Evolutionary conservation across 2,113 vertebrate species (phyloP), one percentile per base, ranked within the genome.

Genomic region (Phainopepla nitens): DNA sequence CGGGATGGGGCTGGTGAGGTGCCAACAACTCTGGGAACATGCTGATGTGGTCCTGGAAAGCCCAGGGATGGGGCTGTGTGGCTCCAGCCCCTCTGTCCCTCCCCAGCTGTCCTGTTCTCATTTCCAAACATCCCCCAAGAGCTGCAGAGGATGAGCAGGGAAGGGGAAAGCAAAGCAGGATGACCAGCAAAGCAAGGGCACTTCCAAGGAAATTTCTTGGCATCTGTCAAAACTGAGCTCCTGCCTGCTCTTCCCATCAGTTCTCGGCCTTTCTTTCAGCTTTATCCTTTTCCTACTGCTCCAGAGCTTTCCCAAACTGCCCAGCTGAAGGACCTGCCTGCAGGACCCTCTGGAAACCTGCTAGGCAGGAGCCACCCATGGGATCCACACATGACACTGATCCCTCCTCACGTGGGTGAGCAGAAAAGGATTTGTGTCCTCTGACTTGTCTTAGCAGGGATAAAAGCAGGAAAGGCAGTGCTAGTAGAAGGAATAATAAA

Each of bases 1-100:
- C 0, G 2, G 70, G 50, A 25, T 15, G 3, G 51, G 45, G n/a
- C 7, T 29, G 9, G 27, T 4, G 71, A 70, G 58, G 28, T 18
- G 87, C 53, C 8, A 1, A 1, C 4, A 35, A 2, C 64, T 6
- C 33, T 2, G 35, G 39, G 54, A 39, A 16, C 0, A 0, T 10
- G 36, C 31, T 45, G 61, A 36, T 4, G 36, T 5, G 68, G 1
- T 4, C 10, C 16, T 39, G 1, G 0, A 28, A 10, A 15, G 18
- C 14, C 6, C 11, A 1, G 33, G 39, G n/a, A 14, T 6, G 1
- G 13, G 68, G 68, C 36, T 71, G 25, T 16, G 39, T 8, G 12
- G 44, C 45, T 51, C 35, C 82, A 18, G 54, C 36, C 60, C 19
- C 77, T 21, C 64, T 33, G 33, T 28, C 64, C 66, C 56, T 23